Evolutionary conservation across 2,113 vertebrate genomes (phyloP).

Genomic region (Piliocolobus tephrosceles): DNA sequence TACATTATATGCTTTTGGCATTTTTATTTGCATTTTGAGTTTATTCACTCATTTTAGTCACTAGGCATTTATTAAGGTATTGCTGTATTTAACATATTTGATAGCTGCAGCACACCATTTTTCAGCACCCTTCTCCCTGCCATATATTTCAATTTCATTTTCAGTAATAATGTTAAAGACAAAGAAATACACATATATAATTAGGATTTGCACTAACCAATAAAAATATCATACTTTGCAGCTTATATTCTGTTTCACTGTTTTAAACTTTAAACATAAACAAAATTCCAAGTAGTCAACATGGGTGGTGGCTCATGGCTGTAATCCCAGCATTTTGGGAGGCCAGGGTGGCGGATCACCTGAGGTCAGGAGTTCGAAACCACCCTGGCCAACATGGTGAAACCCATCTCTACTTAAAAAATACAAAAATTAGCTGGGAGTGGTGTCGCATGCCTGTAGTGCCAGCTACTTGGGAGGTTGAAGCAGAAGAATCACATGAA

Average conservation of each 20-base stretch:
- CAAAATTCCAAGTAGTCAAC: neutral
- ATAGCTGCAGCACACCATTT: neutral
- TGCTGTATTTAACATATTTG: neutral
- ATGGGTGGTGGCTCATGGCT: too few relatives aligned
- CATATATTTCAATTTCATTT: neutral
- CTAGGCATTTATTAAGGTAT: neutral
- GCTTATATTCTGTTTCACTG: neutral
- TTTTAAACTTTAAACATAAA: neutral
- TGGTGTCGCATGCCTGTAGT: too few relatives aligned
- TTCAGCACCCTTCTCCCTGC: neutral
- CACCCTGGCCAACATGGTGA: too few relatives aligned
- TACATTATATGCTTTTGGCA: neutral
- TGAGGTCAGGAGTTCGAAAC: too few relatives aligned
- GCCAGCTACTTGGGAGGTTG: too few relatives aligned
- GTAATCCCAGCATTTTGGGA: too few relatives aligned
- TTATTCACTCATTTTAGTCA: neutral
- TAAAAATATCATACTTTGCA: neutral
- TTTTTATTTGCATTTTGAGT: constrained; percentile 10
- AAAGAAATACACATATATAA: neutral
- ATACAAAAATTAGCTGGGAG: too few relatives aligned
- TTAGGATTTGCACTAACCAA: neutral
- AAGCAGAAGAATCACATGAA: too few relatives aligned
- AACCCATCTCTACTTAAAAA: too few relatives aligned
- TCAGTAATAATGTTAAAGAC: neutral
- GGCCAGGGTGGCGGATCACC: too few relatives aligned